phyloP scores from a whole-genome alignment of 2,797 vertebrate genomes.

The Natrix natrix region DNA sequence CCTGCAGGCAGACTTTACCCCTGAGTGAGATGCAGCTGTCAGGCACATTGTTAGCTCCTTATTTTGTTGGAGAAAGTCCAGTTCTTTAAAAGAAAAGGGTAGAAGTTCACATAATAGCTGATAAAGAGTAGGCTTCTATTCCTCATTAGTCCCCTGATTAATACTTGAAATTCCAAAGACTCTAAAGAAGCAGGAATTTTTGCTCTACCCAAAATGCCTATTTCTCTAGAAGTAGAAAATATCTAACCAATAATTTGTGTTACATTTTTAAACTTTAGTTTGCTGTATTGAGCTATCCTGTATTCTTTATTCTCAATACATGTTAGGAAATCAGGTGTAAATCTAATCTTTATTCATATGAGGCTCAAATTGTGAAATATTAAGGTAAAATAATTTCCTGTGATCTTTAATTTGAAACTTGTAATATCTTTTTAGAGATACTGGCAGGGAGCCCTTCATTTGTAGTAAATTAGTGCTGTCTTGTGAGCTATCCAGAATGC shows the following conservation, averaged over 20 bases:
- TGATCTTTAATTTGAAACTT: background rate
- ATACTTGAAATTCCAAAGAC: background rate
- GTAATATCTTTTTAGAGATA: background rate
- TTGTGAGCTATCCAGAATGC: background rate
- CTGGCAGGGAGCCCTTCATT: background rate
- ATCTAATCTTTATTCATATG: background rate
- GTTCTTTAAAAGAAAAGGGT: background rate
- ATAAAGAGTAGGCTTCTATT: background rate
- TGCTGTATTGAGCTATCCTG: background rate
- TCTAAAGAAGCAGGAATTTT: background rate
- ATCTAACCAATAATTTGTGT: background rate
- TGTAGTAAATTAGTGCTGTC: background rate
- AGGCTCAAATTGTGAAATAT: background rate
- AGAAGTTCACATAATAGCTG: background rate
- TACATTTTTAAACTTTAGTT: background rate
- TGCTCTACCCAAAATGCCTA: background rate
- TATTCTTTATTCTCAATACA: background rate
- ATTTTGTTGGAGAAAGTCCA: background rate
- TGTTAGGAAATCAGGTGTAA: background rate
- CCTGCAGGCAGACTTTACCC: background rate
- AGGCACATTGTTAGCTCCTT: background rate
- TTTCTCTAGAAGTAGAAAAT: background rate
- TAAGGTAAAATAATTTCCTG: background rate
- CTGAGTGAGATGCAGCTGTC: background rate
- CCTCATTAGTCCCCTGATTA: background rate